Percentiles rank a stretch among this genome's conserved stretches.
Evolutionary conservation across 2,797 vertebrate genomes (phyloP).

Genomic region (Pagetopsis macropterus): DNA sequence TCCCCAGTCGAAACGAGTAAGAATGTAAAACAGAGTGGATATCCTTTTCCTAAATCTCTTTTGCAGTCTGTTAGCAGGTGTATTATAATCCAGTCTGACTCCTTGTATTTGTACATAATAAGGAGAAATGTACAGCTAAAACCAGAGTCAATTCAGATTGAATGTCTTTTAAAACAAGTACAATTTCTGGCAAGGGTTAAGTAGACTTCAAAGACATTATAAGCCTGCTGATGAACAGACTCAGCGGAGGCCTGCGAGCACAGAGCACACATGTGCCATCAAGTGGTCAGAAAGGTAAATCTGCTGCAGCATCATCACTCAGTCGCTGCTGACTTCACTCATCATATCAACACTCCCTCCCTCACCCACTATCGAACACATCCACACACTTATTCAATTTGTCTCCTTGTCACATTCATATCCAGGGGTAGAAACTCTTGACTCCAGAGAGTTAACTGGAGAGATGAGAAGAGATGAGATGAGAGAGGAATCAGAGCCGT

Average conservation of each 20-base stretch:
- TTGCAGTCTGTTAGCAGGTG: neutral
- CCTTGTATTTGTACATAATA: neutral
- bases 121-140: neutral
- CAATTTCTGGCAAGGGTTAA: neutral
- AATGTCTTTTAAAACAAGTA: constrained; percentile 6
- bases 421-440: constrained; percentile 74
- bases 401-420: constrained; percentile 71
- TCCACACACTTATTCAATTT: constrained; percentile 70
- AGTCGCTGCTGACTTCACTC: constrained; percentile 31
- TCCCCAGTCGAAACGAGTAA: neutral
- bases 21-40: neutral
- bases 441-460: constrained; percentile 76
- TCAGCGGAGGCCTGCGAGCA: constrained; percentile 33
- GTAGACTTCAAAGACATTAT: constrained; percentile 4
- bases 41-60: neutral
- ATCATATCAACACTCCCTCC: constrained; percentile 17
- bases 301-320: constrained; percentile 25
- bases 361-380: constrained; percentile 14
- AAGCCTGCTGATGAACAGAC: constrained; percentile 9
- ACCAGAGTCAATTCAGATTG: neutral
- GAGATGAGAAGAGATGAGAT: constrained; percentile 80
- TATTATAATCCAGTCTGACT: neutral
- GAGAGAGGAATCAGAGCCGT: constrained; percentile 71
- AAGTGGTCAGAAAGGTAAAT: constrained; percentile 59
- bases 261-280: constrained; percentile 59